phyloP scores from a whole-genome alignment of 2,797 vertebrate species.

The Adrianichthys oophorus region DNA sequence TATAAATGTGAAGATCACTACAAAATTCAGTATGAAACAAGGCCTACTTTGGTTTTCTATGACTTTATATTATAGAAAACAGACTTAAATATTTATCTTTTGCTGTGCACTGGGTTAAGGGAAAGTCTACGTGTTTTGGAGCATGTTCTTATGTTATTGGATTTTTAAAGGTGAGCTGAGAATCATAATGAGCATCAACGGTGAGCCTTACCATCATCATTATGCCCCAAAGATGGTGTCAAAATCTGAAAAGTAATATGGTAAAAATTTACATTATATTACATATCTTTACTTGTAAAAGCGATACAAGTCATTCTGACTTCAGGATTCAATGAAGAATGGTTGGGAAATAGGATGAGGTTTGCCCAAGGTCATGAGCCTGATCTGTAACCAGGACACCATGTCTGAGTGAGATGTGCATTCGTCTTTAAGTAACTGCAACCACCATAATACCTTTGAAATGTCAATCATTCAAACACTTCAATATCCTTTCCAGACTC shows the following conservation, averaged over 20 bases:
- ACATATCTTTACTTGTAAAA: conserved; percentile 60
- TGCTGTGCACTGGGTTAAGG: conserved; percentile 39
- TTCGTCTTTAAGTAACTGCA: conserved; percentile 53
- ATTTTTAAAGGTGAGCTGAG: conserved; percentile 73
- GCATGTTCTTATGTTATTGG: conserved; percentile 37
- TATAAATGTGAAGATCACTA: too few species aligned
- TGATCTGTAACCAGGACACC: conserved; percentile 58
- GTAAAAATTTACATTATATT: conserved; percentile 61
- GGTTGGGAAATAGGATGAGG: conserved; percentile 39
- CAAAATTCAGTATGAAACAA: too few species aligned
- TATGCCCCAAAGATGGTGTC: conserved; percentile 63
- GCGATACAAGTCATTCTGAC: conserved; percentile 57
- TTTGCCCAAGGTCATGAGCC: conserved; percentile 63
- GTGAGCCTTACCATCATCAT: conserved; percentile 69
- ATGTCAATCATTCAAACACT: conserved; percentile 44
- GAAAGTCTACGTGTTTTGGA: conserved; percentile 25
- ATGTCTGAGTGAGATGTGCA: conserved; percentile 44
- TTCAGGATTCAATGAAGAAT: conserved; percentile 42
- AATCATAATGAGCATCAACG: conserved; percentile 72
- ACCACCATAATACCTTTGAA: conserved; percentile 36
- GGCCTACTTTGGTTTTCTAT: too few species aligned
- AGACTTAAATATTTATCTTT: conserved; percentile 46
- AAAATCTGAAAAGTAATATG: conserved; percentile 70
- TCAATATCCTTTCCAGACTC: conserved; percentile 13
- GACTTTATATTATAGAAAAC: too few species aligned